Evolutionary conservation across 2,797 vertebrate genomes (phyloP).

Genomic region (Etheostoma perlongum): DNA sequence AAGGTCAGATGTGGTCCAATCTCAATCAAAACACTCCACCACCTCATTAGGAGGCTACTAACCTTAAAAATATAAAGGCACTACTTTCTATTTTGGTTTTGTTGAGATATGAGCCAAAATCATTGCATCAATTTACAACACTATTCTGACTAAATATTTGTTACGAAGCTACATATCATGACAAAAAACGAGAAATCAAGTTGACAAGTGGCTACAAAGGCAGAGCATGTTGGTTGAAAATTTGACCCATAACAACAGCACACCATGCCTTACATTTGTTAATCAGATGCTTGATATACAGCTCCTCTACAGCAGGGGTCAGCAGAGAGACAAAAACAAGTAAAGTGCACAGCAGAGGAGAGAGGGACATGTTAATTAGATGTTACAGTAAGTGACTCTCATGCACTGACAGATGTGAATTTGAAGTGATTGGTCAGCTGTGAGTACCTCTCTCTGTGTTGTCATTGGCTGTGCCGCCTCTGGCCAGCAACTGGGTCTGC

Average conservation of each 20-base stretch:
- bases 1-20: constrained; percentile 25
- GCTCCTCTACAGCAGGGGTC: constrained; percentile 89
- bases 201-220: not conserved
- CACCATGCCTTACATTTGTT: constrained; percentile 91
- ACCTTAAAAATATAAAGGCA: not conserved
- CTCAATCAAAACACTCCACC: constrained; percentile 51
- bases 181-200: not conserved
- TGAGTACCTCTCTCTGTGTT: constrained; percentile 90
- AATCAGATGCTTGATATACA: constrained; percentile 93
- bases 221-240: constrained; percentile 40
- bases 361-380: constrained; percentile 77
- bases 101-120: not conserved
- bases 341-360: constrained; percentile 56
- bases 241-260: constrained; percentile 33
- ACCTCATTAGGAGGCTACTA: not conserved
- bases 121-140: not conserved
- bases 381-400: constrained; percentile 47
- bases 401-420: constrained; percentile 21
- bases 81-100: not conserved
- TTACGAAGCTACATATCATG: not conserved
- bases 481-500: constrained; percentile 90
- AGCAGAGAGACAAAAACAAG: constrained; percentile 65
- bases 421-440: constrained; percentile 10
- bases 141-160: not conserved
- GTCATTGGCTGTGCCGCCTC: constrained; percentile 83